These are phyloP conservation scores for Tinea trinotella DNA, from an alignment of 2,888 invertebrate species.

Conservation along the genomic window DNA sequence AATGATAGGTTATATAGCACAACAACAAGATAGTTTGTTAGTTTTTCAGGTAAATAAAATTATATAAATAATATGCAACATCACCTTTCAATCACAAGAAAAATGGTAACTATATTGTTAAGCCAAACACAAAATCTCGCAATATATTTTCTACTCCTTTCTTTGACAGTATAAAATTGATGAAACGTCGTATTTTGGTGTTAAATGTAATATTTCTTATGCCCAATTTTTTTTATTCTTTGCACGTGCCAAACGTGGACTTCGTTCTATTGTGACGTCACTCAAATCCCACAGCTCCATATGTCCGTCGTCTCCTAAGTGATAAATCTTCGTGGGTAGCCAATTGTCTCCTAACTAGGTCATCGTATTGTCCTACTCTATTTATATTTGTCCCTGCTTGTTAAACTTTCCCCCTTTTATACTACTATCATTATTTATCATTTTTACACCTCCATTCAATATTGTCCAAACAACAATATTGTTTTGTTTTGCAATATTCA, in stretches of 20 bases:
- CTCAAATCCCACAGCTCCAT: constrained; percentile 26
- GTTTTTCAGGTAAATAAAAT: not conserved
- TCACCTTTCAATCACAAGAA: not conserved
- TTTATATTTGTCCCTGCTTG: constrained; percentile 14
- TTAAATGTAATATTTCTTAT: constrained; percentile 4
- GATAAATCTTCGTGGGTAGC: constrained; percentile 53
- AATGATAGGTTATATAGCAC: too few relatives aligned
- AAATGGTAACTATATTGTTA: not conserved
- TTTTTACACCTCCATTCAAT: not conserved
- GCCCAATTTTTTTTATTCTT: constrained; percentile 12
- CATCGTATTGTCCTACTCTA: constrained; percentile 51
- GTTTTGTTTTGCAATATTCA: too few relatives aligned
- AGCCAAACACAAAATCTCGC: not conserved
- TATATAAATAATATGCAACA: not conserved
- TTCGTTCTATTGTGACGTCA: constrained; percentile 30
- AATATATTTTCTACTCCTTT: not conserved
- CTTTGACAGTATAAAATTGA: constrained; percentile 8
- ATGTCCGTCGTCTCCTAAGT: constrained; percentile 29
- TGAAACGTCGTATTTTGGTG: constrained; percentile 1
- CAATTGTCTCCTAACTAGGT: constrained; percentile 62
- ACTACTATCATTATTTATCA: not conserved
- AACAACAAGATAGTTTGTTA: too few relatives aligned
- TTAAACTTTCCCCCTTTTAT: constrained; percentile 14
- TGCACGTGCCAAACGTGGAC: constrained; percentile 15
- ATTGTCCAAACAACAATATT: constrained; percentile 13